Evolutionary conservation across 2,888 invertebrate genomes (phyloP).

Genomic region (Trissolcus brochymenae): DNA sequence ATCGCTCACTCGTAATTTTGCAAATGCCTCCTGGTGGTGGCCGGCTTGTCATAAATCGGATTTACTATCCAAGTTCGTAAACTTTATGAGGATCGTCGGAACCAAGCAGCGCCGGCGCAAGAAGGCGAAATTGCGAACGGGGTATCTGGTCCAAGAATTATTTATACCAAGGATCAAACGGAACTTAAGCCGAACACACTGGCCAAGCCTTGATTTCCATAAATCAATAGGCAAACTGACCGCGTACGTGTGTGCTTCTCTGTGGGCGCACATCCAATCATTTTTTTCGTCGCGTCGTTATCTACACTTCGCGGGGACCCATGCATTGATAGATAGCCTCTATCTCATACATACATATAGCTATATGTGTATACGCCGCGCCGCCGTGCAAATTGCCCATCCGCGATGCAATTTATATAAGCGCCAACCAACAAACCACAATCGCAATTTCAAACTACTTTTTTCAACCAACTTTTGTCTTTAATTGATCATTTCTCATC

Average conservation of each 20-base stretch:
- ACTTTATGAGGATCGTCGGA: conserved; percentile 70
- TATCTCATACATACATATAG: no score
- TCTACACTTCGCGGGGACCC: conserved; percentile 55
- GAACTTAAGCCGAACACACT: conserved; percentile 50
- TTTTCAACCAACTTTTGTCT: no score
- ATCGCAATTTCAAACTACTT: no score
- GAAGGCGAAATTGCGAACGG: conserved; percentile 41
- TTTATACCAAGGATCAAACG: conserved; percentile 53
- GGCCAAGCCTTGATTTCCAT: conserved; percentile 65
- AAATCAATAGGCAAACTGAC: conserved; percentile 64
- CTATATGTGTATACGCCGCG: conserved; percentile 63
- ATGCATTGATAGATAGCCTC: conserved; percentile 64
- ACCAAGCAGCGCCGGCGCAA: conserved; percentile 56
- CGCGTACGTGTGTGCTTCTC: conserved; percentile 36
- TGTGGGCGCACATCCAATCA: conserved; percentile 50
- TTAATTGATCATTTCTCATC: no score
- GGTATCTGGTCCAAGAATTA: conserved; percentile 54
- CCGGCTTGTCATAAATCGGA: conserved; percentile 69
- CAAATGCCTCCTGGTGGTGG: conserved; percentile 65
- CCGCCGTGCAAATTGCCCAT: conserved; percentile 64
- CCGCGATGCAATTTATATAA: conserved; percentile 51
- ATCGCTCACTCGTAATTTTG: conserved; percentile 67
- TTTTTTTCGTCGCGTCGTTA: conserved; percentile 61
- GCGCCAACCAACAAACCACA: conserved; percentile 8
- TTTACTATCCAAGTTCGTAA: conserved; percentile 68